A percentile compares a stretch with the other conserved stretches of the same genome.
phyloP scores from a whole-genome alignment of 2,113 vertebrate genomes.

The Elaphurus davidianus region DNA sequence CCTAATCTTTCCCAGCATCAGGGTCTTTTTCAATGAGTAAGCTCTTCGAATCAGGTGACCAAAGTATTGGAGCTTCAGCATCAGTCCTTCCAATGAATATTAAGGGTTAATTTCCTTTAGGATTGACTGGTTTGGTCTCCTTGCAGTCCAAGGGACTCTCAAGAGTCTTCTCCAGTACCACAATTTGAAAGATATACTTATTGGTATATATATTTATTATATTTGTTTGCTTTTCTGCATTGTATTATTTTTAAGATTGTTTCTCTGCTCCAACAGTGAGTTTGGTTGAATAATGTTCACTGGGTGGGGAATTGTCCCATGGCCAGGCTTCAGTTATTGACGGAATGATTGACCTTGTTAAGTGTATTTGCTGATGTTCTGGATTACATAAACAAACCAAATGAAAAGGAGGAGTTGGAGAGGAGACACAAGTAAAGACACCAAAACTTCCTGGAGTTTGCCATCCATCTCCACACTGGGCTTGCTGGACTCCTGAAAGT shows the following conservation, averaged over 20 bases:
- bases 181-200: background rate
- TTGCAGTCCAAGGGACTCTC: background rate
- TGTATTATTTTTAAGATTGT: background rate
- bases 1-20: background rate
- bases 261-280: background rate
- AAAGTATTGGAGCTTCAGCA: background rate
- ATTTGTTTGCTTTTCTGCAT: background rate
- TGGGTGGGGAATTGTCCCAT: background rate
- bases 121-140: background rate
- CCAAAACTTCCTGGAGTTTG: background rate
- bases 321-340: background rate
- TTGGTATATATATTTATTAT: background rate
- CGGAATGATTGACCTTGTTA: background rate
- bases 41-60: background rate
- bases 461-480: background rate
- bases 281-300: background rate
- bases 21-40: background rate
- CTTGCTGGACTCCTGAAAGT: background rate
- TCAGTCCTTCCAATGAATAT: background rate
- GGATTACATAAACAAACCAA: background rate
- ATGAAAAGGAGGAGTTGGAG: background rate
- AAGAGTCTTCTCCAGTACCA: background rate
- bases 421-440: background rate
- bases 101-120: background rate
- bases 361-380: conserved; percentile 11